Evolutionary conservation across 1,140 invertebrate genomes (phyloP), one percentile per base, ranked within the genome.

Genomic region (Drosophila jambulina): DNA sequence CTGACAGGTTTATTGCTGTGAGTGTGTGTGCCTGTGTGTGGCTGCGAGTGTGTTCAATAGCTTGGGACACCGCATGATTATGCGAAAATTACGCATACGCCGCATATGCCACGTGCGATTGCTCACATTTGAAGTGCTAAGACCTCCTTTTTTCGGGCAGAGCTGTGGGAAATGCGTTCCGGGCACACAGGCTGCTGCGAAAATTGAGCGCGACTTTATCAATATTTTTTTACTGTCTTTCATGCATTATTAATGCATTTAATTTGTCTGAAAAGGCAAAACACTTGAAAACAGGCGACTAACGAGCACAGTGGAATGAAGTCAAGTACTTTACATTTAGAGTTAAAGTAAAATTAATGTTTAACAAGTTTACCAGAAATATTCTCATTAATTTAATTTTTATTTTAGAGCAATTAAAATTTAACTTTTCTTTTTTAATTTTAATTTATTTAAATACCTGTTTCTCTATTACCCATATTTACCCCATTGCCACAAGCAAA

Each of bases 241-340:
- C 65, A 59, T 90, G 84, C 80, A 88, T 90, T 90, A 88, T 90
- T 88, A 78, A 88, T 61, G 85, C 84, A 85, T 79, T 88, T 88
- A 84, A 88, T 88, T 88, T 88, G 81, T 70, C 70, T 90, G 67
- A 72, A 84, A 85, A 79, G 74, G 84, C 59, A 43, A 51, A 74
- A 63, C 75, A 45, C 57, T 64, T 59, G 23, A 80, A 62, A 40
- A 49, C 64, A 46, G 32, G 48, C 48, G 48, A 59, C 45, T 49
- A 72, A 72, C 69, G 36, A 49, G 25, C 67, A 59, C 63, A 48
- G 65, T 77, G 75, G 75, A 12, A 34, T 21, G 23, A 29, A 46
- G 13, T 12, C 8, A n/a, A 27, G 9, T 49, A n/a, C 46, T 49
- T 49, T 17, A 5, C 8, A 48, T n/a, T 25, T 38, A 10, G 17